Conservation (phyloP, 2,797 vertebrate species). For the Sebastes itinus region DNA sequence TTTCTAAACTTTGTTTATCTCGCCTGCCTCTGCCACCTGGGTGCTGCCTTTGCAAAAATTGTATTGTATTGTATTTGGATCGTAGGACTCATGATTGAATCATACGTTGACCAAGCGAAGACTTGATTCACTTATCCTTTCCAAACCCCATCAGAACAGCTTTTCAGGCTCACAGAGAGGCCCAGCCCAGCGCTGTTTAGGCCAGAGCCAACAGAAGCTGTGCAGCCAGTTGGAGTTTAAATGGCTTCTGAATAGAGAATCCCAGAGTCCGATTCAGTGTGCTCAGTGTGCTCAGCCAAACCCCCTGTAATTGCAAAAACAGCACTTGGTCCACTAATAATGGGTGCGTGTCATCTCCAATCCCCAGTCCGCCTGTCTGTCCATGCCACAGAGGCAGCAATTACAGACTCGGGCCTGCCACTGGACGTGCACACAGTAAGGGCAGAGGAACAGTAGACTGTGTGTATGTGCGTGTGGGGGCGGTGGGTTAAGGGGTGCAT, state of each 20-base stretch:
- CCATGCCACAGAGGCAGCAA: constrained; percentile 78
- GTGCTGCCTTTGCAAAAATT: not conserved
- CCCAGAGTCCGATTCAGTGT: constrained; percentile 76
- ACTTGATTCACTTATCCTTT: constrained; percentile 12
- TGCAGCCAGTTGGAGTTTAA: constrained; percentile 78
- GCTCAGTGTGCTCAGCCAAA: constrained; percentile 82
- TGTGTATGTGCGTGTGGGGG: constrained; percentile 37
- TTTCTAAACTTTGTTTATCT: not conserved
- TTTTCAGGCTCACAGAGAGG: constrained; percentile 36
- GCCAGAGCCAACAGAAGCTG: constrained; percentile 66
- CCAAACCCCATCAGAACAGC: constrained; percentile 20
- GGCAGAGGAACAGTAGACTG: constrained; percentile 57
- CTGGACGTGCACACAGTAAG: constrained; percentile 68
- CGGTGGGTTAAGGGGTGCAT: constrained; percentile 44
- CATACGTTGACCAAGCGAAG: not conserved
- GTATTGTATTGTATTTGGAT: no score
- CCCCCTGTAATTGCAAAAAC: constrained; percentile 83
- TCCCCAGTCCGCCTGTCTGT: constrained; percentile 79
- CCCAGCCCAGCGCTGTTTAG: constrained; percentile 41
- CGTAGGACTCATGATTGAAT: not conserved
- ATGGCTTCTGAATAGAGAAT: constrained; percentile 77
- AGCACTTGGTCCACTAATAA: constrained; percentile 85
- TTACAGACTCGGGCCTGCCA: constrained; percentile 74
- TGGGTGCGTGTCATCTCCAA: constrained; percentile 84
- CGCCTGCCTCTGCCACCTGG: not conserved